Evolutionary conservation across 1,140 invertebrate genomes (phyloP).

Genomic region (Ladona fulva): DNA sequence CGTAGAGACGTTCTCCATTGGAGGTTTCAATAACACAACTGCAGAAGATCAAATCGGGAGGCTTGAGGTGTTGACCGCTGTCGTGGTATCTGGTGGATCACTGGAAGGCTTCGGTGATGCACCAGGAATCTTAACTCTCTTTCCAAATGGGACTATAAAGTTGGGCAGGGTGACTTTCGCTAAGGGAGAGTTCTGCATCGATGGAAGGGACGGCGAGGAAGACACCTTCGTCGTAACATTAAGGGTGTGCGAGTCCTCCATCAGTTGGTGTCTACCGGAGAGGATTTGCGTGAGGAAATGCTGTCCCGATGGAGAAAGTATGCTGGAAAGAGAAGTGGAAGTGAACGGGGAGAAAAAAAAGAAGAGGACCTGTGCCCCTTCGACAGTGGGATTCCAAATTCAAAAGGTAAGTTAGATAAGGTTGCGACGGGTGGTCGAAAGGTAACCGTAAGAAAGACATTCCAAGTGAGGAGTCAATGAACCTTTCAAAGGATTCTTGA

Average conservation of each 20-base stretch:
- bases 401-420: background rate
- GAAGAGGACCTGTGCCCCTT: background rate
- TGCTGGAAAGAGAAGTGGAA: background rate
- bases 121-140: background rate
- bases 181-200: background rate
- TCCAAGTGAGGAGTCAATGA: too few relatives aligned
- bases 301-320: background rate
- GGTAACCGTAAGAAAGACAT: too few relatives aligned
- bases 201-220: background rate
- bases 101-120: too few relatives aligned
- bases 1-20: too few relatives aligned
- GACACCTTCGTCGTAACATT: background rate
- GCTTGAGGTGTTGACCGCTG: too few relatives aligned
- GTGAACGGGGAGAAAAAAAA: background rate
- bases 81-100: too few relatives aligned
- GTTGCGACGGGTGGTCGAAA: background rate
- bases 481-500: too few relatives aligned
- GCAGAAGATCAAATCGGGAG: background rate
- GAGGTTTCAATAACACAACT: too few relatives aligned
- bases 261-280: background rate
- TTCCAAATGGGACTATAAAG: background rate
- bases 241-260: background rate
- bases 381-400: background rate
- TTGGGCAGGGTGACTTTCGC: background rate
- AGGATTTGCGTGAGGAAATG: background rate